Base-by-base conservation (phyloP, 2,888 invertebrate species). In the Chymomyza caudatula region DNA sequence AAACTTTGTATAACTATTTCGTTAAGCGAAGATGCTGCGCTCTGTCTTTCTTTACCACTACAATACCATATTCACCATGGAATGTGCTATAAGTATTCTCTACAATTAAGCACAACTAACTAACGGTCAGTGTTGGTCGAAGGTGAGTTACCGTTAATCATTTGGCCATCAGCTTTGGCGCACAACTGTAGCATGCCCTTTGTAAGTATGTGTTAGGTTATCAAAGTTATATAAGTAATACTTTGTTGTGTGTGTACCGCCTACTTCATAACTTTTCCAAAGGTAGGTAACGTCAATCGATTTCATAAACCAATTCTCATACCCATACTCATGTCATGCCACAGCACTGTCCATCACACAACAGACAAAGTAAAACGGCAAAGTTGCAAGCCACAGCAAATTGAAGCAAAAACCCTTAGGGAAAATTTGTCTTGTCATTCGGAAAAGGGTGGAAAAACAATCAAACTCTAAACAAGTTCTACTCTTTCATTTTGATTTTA, bases 281-380 rank as follows among this genome's bases (percentile, higher is more conserved):
- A 83, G 85, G 85, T 81, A 85, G 68, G 81, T 81, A 60, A 63
- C 53, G 20, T 64, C 63, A 56, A 65, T 71, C 63, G 55, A 71
- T 70, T 69, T 73, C 53, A 53, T 74, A 59, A 69, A 59, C 15
- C 60, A 70, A 77, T 73, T 25, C 47, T 51, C 60, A 56, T 47
- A 62, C 54, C 17, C 49, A 55, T 58, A 62, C 4, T 6, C 61
- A 69, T 53, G 65, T 61, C 62, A 57, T 29, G 8, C 58, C 64
- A 63, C 52, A 65, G n/a, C 43, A 29, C 19, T 43, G 13, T 23
- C 53, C 62, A 65, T 42, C 42, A 49, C 20, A 22, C 29, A 23
- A 17, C 23, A 44, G 55, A 29, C 60, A 60, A 37, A 51, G 43
- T 47, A 44, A 56, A 58, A 73, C 61, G 64, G 65, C 61, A 73